phyloP scores from a whole-genome alignment of 2,888 invertebrate genomes.

The Anagyrus pseudococci region DNA sequence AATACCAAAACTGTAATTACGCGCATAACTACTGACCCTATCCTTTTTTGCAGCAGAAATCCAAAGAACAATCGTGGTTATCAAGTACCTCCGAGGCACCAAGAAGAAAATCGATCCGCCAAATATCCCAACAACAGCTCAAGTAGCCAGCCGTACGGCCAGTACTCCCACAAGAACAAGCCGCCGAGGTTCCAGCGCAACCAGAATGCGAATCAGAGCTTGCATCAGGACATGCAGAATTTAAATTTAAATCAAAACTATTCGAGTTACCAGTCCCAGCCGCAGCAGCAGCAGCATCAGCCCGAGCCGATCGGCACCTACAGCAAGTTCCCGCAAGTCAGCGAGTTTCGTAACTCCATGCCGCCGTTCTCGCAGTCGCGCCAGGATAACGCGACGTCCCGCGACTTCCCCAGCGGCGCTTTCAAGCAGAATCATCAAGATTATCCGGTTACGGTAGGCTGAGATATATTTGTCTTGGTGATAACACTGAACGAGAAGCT shows the following conservation, averaged over 20 bases:
- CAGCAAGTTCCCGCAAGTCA: constrained; percentile 42
- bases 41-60: constrained; percentile 39
- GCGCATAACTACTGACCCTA: neutral
- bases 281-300: constrained; percentile 38
- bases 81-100: constrained; percentile 51
- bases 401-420: constrained; percentile 39
- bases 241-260: constrained; percentile 46
- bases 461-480: neutral
- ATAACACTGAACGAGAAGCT: neutral
- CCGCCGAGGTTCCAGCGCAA: constrained; percentile 69
- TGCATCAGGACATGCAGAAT: constrained; percentile 45
- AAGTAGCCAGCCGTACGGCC: constrained; percentile 40
- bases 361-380: constrained; percentile 42
- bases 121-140: constrained; percentile 46
- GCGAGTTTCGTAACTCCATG: constrained; percentile 47
- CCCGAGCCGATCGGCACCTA: constrained; percentile 40
- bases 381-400: constrained; percentile 40
- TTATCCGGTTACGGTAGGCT: constrained; percentile 24
- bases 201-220: constrained; percentile 48
- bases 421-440: constrained; percentile 43
- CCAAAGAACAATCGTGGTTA: constrained; percentile 51
- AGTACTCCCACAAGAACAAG: constrained; percentile 58
- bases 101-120: constrained; percentile 48
- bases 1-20: too few species aligned
- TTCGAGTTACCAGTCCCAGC: constrained; percentile 43